Evolutionary conservation across 2,888 invertebrate genomes (phyloP).

Genomic region (Andricus quercusramuli): DNA sequence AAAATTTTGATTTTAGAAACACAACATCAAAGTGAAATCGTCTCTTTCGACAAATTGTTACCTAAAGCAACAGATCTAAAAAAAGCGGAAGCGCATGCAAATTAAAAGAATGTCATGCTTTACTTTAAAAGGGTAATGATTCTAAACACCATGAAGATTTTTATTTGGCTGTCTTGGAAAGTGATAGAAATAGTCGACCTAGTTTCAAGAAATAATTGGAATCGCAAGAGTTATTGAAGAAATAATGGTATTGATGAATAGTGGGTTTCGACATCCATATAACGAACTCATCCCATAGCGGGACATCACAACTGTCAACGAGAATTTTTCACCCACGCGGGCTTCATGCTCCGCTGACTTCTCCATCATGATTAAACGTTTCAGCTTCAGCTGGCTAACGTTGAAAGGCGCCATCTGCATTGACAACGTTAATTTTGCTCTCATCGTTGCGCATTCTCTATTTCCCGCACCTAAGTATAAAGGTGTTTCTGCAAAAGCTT

Average conservation of each 20-base stretch:
- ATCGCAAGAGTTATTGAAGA: background rate
- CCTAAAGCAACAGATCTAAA: too few relatives aligned
- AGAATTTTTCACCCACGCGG: constrained; percentile 17
- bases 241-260: constrained; percentile 24
- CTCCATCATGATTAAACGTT: constrained; percentile 37
- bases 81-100: too few relatives aligned
- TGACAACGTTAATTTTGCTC: constrained; percentile 28
- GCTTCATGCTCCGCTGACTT: constrained; percentile 8
- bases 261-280: constrained; percentile 3
- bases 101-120: too few relatives aligned
- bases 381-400: constrained; percentile 16
- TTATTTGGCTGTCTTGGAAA: background rate
- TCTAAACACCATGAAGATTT: background rate
- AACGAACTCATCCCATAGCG: constrained; percentile 13
- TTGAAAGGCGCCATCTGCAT: constrained; percentile 5
- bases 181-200: too few relatives aligned
- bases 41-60: too few relatives aligned
- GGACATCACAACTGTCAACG: constrained; percentile 12
- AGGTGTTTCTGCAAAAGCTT: constrained; percentile 13
- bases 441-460: constrained; percentile 3
- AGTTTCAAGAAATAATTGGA: too few relatives aligned
- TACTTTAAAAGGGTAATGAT: too few relatives aligned
- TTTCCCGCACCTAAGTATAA: background rate
- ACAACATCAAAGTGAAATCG: too few relatives aligned
- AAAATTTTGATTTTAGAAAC: too few relatives aligned